Conservation (phyloP, 2,888 invertebrate genomes). For the Callinectes sapidus region DNA sequence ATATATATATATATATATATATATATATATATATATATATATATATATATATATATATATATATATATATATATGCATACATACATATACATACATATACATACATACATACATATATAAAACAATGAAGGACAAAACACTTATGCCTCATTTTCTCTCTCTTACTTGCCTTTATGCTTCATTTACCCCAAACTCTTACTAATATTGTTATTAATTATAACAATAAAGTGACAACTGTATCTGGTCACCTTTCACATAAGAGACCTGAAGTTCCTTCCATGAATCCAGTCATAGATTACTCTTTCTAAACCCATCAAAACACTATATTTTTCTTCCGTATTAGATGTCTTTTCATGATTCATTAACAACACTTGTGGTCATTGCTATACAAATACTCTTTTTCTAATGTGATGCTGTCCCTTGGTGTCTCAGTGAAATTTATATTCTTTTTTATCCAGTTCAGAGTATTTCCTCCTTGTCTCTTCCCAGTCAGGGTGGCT, state of each 20-base stretch:
- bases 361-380: neutral
- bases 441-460: neutral
- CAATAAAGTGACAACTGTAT: neutral
- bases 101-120: no score
- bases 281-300: neutral
- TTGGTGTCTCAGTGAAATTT: neutral
- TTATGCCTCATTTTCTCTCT: neutral
- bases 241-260: neutral
- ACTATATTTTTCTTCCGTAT: neutral
- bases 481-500: neutral
- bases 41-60: neutral
- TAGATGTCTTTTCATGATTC: neutral
- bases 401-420: neutral
- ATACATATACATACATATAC: neutral
- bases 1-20: no score
- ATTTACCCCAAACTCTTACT: neutral
- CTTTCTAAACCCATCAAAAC: neutral
- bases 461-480: neutral
- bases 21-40: neutral
- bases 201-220: neutral
- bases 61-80: no score
- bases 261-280: neutral
- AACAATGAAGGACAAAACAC: neutral
- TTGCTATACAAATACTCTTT: neutral
- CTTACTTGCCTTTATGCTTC: neutral